phyloP scores from a whole-genome alignment of 2,797 vertebrate genomes.

The Muraenolepis orangiensis region DNA sequence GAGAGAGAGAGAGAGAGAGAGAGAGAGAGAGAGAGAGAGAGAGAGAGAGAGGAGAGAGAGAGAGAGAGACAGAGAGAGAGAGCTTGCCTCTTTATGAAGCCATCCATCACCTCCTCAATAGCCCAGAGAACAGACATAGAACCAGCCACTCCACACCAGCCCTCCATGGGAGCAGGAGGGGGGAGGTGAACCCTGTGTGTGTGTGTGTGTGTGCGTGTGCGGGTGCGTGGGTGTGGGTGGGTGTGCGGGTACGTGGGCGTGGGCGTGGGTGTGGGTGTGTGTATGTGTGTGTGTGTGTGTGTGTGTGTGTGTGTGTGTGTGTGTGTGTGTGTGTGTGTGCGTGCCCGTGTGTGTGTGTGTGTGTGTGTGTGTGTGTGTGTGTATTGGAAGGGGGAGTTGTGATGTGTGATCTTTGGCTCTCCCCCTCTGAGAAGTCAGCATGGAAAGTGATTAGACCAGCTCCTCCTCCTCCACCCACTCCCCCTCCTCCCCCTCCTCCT shows the following conservation, averaged over 20 bases:
- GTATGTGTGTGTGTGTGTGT: slow-evolving; percentile 1
- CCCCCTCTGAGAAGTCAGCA: slow-evolving; percentile 70
- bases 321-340: not conserved
- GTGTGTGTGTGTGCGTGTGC: slow-evolving; percentile 6
- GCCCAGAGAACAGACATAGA: slow-evolving; percentile 60
- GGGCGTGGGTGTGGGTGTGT: not conserved
- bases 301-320: slow-evolving; percentile 10
- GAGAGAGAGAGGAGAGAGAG: slow-evolving; percentile 21
- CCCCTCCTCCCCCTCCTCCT: slow-evolving; percentile 41
- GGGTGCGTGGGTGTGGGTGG: not conserved
- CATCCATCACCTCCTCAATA: slow-evolving; percentile 77
- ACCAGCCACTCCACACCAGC: slow-evolving; percentile 61
- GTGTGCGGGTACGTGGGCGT: not conserved
- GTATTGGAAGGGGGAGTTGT: slow-evolving; percentile 50
- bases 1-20: slow-evolving; percentile 13
- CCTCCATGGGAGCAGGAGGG: slow-evolving; percentile 62
- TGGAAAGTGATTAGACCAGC: slow-evolving; percentile 77
- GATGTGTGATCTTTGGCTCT: slow-evolving; percentile 74
- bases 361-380: not conserved
- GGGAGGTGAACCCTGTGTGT: slow-evolving; percentile 12
- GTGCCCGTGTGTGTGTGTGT: not conserved
- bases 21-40: slow-evolving; percentile 38
- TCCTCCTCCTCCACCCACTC: slow-evolving; percentile 47
- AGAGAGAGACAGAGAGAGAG: slow-evolving; percentile 37
- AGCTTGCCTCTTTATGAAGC: slow-evolving; percentile 73